Evolutionary conservation across 2,888 invertebrate genomes (phyloP).

Genomic region (Argyra leucocephala): DNA sequence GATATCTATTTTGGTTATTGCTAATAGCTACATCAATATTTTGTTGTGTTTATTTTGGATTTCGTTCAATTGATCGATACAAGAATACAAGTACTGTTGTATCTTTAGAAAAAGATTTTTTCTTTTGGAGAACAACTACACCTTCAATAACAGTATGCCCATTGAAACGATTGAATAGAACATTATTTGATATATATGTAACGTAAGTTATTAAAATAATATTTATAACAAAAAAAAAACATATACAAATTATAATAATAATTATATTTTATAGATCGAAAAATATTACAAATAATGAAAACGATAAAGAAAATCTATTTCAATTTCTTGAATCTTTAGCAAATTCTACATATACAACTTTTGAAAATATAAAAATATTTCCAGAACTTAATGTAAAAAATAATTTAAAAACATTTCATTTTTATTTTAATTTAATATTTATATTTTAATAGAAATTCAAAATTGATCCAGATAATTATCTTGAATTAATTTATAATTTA

Average conservation of each 20-base stretch:
- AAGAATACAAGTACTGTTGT: constrained; percentile 38
- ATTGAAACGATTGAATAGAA: constrained; percentile 32
- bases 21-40: constrained; percentile 31
- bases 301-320: constrained; percentile 21
- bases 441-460: constrained; percentile 24
- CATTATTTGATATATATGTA: constrained; percentile 31
- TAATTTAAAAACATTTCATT: background rate
- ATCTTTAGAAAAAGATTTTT: constrained; percentile 37
- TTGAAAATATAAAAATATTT: constrained; percentile 34
- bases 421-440: background rate
- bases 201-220: constrained; percentile 32
- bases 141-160: constrained; percentile 40
- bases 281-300: background rate
- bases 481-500: constrained; percentile 39
- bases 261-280: background rate
- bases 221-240: background rate
- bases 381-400: constrained; percentile 27
- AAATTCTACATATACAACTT: constrained; percentile 39
- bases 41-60: constrained; percentile 32
- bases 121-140: constrained; percentile 39
- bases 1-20: constrained; percentile 32
- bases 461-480: constrained; percentile 36
- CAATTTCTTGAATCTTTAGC: constrained; percentile 39
- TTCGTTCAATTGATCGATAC: constrained; percentile 37
- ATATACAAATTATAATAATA: too few species aligned